Percentiles rank a stretch among this genome's conserved stretches.
phyloP scores from a whole-genome alignment of 2,113 vertebrate genomes.

The Pristiophorus japonicus region DNA sequence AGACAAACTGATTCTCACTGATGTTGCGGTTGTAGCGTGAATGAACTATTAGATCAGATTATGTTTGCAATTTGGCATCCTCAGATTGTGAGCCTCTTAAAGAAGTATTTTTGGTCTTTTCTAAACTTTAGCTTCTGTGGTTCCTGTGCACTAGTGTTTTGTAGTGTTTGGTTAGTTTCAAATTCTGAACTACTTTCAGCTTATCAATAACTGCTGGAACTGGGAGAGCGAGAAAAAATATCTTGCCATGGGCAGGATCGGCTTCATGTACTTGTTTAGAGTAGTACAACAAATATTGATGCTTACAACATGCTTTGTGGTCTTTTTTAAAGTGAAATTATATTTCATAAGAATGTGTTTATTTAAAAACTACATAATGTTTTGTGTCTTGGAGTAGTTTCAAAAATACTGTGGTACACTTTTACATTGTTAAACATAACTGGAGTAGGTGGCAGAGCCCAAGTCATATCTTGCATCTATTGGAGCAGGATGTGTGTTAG shows the following conservation, averaged over 20 bases:
- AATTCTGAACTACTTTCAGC: neutral
- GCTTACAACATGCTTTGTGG: neutral
- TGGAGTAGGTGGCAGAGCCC: neutral
- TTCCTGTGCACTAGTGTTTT: neutral
- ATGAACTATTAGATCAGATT: neutral
- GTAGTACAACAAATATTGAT: neutral
- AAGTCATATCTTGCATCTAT: neutral
- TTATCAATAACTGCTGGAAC: neutral
- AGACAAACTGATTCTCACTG: neutral
- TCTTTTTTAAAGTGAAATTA: neutral
- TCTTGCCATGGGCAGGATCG: neutral
- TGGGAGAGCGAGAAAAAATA: neutral
- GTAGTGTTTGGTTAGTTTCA: neutral
- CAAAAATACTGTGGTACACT: neutral
- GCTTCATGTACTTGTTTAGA: neutral
- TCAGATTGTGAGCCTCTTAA: neutral
- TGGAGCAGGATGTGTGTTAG: neutral
- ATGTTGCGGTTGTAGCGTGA: neutral
- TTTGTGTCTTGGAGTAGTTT: neutral
- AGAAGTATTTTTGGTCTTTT: neutral
- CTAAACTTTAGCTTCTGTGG: neutral
- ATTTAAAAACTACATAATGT: neutral
- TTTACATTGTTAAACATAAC: neutral
- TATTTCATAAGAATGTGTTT: neutral
- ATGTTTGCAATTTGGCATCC: neutral